These are phyloP conservation scores for Monopterus albus DNA, from an alignment of 2,113 vertebrate genomes.

Conservation along the genomic window DNA sequence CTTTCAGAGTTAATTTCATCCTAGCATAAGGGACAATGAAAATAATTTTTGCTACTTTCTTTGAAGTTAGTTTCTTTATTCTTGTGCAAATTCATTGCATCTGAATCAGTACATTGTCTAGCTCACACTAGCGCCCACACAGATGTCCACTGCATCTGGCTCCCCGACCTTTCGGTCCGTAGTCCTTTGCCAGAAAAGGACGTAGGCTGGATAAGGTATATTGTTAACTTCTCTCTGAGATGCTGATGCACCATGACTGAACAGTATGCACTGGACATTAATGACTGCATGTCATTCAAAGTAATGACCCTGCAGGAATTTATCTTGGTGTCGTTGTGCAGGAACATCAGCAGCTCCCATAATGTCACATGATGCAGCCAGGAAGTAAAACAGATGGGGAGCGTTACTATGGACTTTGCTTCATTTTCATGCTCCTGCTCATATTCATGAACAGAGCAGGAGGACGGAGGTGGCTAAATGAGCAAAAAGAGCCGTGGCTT, in stretches of 20 bases:
- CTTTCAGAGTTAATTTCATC: too few relatives aligned
- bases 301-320: background rate
- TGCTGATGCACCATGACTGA: too few relatives aligned
- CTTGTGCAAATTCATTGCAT: too few relatives aligned
- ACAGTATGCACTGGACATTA: too few relatives aligned
- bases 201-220: too few relatives aligned
- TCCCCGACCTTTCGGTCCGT: background rate
- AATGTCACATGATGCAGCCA: background rate
- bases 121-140: too few relatives aligned
- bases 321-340: background rate
- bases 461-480: background rate
- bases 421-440: conserved; percentile 18
- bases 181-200: too few relatives aligned
- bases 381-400: background rate
- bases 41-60: too few relatives aligned
- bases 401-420: conserved; percentile 6
- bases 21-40: too few relatives aligned
- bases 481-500: conserved; percentile 32
- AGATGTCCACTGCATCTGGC: background rate
- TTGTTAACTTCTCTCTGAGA: too few relatives aligned
- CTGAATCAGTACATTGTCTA: too few relatives aligned
- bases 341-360: background rate
- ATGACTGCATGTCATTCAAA: background rate
- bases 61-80: background rate
- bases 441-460: conserved; percentile 5